These are phyloP conservation scores for Malachius bipustulatus DNA, from an alignment of 2,888 invertebrate genomes.

Conservation along the genomic window DNA sequence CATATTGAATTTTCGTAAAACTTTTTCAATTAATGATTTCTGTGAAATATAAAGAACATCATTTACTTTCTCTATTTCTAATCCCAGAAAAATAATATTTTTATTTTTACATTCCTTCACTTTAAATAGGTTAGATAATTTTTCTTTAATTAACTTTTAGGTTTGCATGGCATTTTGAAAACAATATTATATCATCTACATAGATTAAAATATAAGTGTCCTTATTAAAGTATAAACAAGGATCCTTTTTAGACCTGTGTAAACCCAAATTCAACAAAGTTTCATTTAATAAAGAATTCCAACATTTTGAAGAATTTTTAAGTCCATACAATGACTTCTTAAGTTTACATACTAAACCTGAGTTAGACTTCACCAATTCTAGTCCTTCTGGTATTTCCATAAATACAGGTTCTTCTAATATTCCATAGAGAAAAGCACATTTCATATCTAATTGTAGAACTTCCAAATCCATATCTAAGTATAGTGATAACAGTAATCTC, in stretches of 20 bases:
- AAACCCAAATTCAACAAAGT: constrained; percentile 16
- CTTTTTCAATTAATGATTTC: constrained; percentile 12
- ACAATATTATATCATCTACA: constrained; percentile 15
- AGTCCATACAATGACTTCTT: constrained; percentile 22
- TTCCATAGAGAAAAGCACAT: constrained; percentile 23
- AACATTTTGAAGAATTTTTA: constrained; percentile 21
- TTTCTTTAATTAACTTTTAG: constrained; percentile 13
- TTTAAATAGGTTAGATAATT: constrained; percentile 17
- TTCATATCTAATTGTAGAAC: constrained; percentile 22
- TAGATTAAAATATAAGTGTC: no score
- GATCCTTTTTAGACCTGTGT: constrained; percentile 16
- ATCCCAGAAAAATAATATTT: constrained; percentile 14
- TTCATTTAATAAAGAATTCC: constrained; percentile 18
- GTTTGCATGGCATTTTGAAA: constrained; percentile 12
- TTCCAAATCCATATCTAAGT: constrained; percentile 14
- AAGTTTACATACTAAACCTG: constrained; percentile 15
- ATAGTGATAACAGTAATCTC: constrained; percentile 17
- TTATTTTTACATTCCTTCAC: constrained; percentile 11
- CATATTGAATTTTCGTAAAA: constrained; percentile 14
- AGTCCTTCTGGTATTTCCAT: constrained; percentile 16
- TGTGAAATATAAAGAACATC: constrained; percentile 12
- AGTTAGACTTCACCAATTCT: background rate
- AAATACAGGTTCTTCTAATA: constrained; percentile 20
- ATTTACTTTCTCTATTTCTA: constrained; percentile 13
- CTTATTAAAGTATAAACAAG: no score